Percentiles rank a stretch among this genome's conserved stretches.
Conservation (phyloP, 2,888 invertebrate species). For the Teleogryllus oceanicus region DNA sequence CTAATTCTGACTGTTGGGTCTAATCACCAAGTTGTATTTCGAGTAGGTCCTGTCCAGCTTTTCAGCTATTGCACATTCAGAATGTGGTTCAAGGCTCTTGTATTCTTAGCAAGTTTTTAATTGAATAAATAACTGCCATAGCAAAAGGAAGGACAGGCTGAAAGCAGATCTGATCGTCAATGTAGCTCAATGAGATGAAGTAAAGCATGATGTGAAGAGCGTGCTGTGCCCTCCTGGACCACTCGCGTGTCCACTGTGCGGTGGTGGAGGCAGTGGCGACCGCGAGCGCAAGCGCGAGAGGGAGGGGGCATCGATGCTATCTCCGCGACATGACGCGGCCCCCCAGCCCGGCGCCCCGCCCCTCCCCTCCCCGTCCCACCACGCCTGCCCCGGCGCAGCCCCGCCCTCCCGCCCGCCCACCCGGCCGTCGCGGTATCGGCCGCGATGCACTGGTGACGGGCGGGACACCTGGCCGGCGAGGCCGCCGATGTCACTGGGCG, state of each 20-base stretch:
- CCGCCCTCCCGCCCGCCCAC: neutral
- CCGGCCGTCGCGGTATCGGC: neutral
- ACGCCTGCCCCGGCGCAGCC: neutral
- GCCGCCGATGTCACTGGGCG: neutral
- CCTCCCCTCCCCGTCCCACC: neutral
- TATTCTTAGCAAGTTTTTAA: too few species aligned
- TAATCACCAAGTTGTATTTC: too few species aligned
- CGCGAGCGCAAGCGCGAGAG: neutral
- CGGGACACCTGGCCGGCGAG: neutral
- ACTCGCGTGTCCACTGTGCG: neutral
- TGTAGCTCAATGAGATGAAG: too few species aligned
- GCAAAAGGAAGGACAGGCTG: too few species aligned
- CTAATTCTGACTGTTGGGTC: too few species aligned
- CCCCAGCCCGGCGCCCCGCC: neutral
- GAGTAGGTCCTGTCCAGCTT: too few species aligned
- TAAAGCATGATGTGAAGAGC: too few species aligned
- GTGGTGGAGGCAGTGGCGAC: neutral
- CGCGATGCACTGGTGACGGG: neutral
- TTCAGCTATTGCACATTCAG: too few species aligned
- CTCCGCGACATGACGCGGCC: constrained; percentile 5
- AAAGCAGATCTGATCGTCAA: too few species aligned
- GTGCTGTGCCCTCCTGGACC: too few species aligned
- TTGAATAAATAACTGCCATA: too few species aligned
- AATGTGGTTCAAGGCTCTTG: too few species aligned
- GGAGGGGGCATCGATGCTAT: neutral